Evolutionary conservation across 30 jellyfish, hydroid and myxozoan genomes (phyloP).

Genomic region (Pseudorhiza aurosa): DNA sequence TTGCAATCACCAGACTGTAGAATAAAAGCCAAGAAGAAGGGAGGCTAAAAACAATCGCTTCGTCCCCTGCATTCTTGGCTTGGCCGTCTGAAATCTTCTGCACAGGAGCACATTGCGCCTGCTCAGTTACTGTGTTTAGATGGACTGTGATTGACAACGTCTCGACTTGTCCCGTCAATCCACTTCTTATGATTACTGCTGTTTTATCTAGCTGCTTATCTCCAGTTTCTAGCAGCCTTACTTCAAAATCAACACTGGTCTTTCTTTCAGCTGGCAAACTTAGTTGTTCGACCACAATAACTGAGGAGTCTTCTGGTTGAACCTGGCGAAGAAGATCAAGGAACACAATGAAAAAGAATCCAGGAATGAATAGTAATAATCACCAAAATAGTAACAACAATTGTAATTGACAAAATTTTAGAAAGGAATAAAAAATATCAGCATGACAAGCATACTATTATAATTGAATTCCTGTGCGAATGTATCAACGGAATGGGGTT

Average conservation of each 20-base stretch:
- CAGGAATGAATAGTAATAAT: too few relatives aligned
- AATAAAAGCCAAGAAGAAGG: background rate
- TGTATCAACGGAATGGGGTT: too few relatives aligned
- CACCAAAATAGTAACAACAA: too few relatives aligned
- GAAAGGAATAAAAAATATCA: too few relatives aligned
- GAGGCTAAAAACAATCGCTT: background rate
- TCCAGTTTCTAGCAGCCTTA: background rate
- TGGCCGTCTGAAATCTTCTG: background rate
- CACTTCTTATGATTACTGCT: slow-evolving; percentile 3
- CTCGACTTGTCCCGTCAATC: slow-evolving; percentile 25
- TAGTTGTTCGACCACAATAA: background rate
- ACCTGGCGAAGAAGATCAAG: background rate
- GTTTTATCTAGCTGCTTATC: background rate
- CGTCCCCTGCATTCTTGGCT: background rate
- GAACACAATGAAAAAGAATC: too few relatives aligned
- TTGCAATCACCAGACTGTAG: slow-evolving; percentile 14
- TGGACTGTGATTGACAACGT: background rate
- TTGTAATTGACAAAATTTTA: too few relatives aligned
- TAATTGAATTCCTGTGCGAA: too few relatives aligned
- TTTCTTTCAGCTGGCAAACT: background rate
- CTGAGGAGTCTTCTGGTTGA: background rate
- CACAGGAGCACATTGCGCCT: background rate
- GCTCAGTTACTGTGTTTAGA: background rate
- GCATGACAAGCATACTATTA: too few relatives aligned
- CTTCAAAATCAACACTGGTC: background rate